Percentiles rank a stretch among this genome's conserved stretches.
These are phyloP conservation scores for Thalassophryne amazonica DNA, from an alignment of 2,797 vertebrate genomes.

Conservation along the genomic window DNA sequence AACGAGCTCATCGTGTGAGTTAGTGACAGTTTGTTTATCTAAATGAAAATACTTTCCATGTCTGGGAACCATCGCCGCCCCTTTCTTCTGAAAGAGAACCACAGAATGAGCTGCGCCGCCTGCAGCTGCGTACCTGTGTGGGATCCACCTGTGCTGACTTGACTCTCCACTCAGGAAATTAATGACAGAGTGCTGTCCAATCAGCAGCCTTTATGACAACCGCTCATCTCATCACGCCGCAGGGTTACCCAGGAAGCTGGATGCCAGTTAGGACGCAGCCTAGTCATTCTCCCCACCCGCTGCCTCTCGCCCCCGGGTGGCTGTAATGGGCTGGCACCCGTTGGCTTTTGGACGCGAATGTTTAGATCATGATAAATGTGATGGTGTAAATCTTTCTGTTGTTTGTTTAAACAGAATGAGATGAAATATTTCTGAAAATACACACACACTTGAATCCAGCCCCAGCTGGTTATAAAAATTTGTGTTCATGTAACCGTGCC, in stretches of 20 bases:
- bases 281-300: constrained; percentile 13
- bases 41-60: constrained; percentile 37
- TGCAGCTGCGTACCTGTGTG: constrained; percentile 27
- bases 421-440: too few relatives aligned
- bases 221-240: constrained; percentile 2
- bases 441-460: too few relatives aligned
- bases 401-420: too few relatives aligned
- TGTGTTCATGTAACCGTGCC: too few relatives aligned
- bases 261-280: constrained; percentile 4
- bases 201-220: constrained; percentile 11
- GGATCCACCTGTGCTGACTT: constrained; percentile 37
- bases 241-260: constrained; percentile 1
- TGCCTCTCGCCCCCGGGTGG: background rate
- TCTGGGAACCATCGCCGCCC: constrained; percentile 7
- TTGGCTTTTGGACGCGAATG: too few relatives aligned
- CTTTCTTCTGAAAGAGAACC: constrained; percentile 11
- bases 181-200: constrained; percentile 25
- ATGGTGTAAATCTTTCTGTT: too few relatives aligned
- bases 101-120: constrained; percentile 19
- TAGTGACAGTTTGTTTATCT: background rate
- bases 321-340: background rate
- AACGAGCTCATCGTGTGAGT: background rate
- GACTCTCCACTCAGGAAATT: constrained; percentile 31
- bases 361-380: too few relatives aligned
- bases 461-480: too few relatives aligned